Base-by-base conservation (phyloP, 2,888 invertebrate genomes). In the Plebejus anna region DNA sequence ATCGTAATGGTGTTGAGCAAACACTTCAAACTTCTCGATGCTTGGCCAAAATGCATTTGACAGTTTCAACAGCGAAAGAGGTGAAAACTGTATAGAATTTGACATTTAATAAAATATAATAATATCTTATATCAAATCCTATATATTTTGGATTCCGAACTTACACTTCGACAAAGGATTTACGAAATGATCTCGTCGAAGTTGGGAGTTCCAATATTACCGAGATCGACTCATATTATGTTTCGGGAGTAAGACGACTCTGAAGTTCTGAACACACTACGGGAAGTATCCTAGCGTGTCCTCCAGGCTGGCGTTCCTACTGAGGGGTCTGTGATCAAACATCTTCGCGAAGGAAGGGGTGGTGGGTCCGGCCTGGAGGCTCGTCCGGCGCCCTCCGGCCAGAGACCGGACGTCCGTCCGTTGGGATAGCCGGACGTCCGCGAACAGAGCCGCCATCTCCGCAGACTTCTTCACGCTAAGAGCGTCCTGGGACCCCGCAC, bases 401-500 rank as follows among this genome's bases (percentile, higher is more conserved):
- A 93, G 82, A 0, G 91, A 85, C 2, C 94, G 88, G 76, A 96
- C 96, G 85, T 96, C 96, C 0, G 96, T 96, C 16, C 96, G 95
- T 88, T 96, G 96, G 42, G 95, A 96, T 0, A 96, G 92, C 59
- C 96, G 95, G 71, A 96, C 95, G 84, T 97, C 97, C 0, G 97
- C 96, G 86, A 98, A 98, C 47, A 98, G 91, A 0, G 97, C 98
- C 0, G 97, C 98, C 83, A 98, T 97, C 88, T 98, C 98, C 0
- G 97, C 97, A 2, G 97, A 97, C 86, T 98, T 98, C 88, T 98
- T 98, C 47, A 97, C 97, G 76, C 97, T 97, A 0, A 97, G 90
- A 0, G 97, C 97, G 82, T 97, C 97, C 75, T 95, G 94, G 0
- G 95, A 94, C 28, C 93, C 93, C 0, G 95, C 94, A 61, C 94